phyloP scores from a whole-genome alignment of 2,113 vertebrate species.

The Scomber colias region DNA sequence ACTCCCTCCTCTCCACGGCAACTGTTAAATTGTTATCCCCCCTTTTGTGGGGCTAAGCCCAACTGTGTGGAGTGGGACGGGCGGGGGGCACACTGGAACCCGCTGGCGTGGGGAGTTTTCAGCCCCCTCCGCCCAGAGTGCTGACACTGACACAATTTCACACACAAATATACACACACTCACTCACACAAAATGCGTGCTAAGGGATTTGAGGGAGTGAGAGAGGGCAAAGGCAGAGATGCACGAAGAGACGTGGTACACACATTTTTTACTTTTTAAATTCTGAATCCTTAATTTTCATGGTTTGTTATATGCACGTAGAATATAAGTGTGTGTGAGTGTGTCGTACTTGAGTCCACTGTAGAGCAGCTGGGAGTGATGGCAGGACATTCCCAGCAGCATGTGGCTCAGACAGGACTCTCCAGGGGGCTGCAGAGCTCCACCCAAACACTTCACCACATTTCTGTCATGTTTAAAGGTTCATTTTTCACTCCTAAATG shows the following conservation, averaged over 20 bases:
- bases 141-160: constrained; percentile 78
- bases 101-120: constrained; percentile 83
- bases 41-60: constrained; percentile 83
- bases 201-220: constrained; percentile 70
- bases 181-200: constrained; percentile 72
- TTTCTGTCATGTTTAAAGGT: background rate
- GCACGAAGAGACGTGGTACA: constrained; percentile 1
- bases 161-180: constrained; percentile 50
- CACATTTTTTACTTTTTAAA: background rate
- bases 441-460: constrained; percentile 31
- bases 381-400: constrained; percentile 61
- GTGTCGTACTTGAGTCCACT: constrained; percentile 18
- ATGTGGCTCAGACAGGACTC: constrained; percentile 79
- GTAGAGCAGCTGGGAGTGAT: constrained; percentile 78
- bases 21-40: constrained; percentile 78
- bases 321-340: background rate
- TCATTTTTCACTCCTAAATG: background rate
- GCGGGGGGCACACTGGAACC: constrained; percentile 71
- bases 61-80: constrained; percentile 61
- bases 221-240: constrained; percentile 39
- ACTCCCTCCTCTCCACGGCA: constrained; percentile 63
- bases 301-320: background rate
- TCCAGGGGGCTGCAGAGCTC: constrained; percentile 43
- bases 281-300: background rate
- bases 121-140: constrained; percentile 68